phyloP scores from a whole-genome alignment of 2,888 invertebrate genomes.

The Magallana nippona region DNA sequence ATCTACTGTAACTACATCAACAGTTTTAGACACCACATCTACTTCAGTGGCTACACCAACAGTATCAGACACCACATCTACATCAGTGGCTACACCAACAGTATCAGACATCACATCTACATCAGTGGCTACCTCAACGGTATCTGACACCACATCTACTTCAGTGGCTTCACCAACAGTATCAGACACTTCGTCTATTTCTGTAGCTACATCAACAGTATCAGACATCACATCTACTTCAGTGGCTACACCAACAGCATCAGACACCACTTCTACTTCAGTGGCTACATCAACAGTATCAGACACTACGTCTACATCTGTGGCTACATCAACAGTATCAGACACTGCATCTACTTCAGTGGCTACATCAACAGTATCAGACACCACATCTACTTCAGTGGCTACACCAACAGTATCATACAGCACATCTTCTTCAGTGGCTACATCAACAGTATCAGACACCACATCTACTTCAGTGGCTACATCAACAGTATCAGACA shows the following conservation, averaged over 20 bases:
- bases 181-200: neutral
- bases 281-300: neutral
- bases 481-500: too few species aligned
- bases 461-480: too few species aligned
- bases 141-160: neutral
- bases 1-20: neutral
- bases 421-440: too few species aligned
- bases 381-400: too few species aligned
- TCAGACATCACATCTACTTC: neutral
- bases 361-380: too few species aligned
- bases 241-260: neutral
- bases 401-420: too few species aligned
- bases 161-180: neutral
- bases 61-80: neutral
- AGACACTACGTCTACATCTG: neutral
- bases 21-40: neutral
- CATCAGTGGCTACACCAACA: too few species aligned
- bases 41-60: neutral
- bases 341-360: too few species aligned
- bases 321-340: neutral
- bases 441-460: too few species aligned
- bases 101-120: too few species aligned
- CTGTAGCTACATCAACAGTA: neutral
- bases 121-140: too few species aligned
- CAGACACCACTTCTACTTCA: neutral